A percentile compares a stretch with the other conserved stretches of the same genome.
phyloP scores from a whole-genome alignment of 2,113 vertebrate genomes.

The Sardina pilchardus region DNA sequence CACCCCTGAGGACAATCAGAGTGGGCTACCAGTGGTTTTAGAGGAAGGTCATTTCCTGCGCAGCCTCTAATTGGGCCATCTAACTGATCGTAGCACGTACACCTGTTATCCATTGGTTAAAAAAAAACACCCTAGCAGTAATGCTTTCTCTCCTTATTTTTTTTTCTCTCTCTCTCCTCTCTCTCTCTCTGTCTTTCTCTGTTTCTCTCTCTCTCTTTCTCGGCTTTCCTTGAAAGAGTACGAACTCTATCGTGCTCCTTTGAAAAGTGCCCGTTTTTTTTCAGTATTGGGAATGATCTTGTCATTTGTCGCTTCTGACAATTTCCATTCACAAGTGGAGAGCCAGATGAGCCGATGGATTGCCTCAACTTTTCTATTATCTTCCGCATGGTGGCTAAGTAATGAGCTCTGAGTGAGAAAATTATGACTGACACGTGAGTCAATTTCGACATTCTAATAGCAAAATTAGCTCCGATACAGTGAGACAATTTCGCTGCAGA shows the following conservation, averaged over 20 bases:
- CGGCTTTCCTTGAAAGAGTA: neutral
- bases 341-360: slow-evolving; percentile 16
- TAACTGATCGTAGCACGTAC: neutral
- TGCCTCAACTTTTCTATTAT: slow-evolving; percentile 22
- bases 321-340: neutral
- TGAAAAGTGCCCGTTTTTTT: neutral
- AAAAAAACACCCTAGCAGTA: neutral
- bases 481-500: slow-evolving; percentile 11
- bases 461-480: slow-evolving; percentile 16
- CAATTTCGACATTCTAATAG: slow-evolving; percentile 18
- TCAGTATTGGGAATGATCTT: neutral
- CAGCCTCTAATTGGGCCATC: slow-evolving; percentile 27
- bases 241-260: neutral
- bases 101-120: neutral
- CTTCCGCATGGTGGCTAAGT: slow-evolving; percentile 15
- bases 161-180: neutral
- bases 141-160: neutral
- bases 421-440: slow-evolving; percentile 37
- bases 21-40: slow-evolving; percentile 41
- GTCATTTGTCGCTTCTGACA: neutral
- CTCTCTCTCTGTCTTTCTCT: neutral
- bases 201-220: neutral
- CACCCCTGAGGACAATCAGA: slow-evolving; percentile 46
- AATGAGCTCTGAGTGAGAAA: slow-evolving; percentile 28
- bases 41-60: slow-evolving; percentile 49